Percentiles rank a stretch among this genome's conserved stretches.
phyloP scores from a whole-genome alignment of 2,797 vertebrate species.

The Caiman crocodilus region DNA sequence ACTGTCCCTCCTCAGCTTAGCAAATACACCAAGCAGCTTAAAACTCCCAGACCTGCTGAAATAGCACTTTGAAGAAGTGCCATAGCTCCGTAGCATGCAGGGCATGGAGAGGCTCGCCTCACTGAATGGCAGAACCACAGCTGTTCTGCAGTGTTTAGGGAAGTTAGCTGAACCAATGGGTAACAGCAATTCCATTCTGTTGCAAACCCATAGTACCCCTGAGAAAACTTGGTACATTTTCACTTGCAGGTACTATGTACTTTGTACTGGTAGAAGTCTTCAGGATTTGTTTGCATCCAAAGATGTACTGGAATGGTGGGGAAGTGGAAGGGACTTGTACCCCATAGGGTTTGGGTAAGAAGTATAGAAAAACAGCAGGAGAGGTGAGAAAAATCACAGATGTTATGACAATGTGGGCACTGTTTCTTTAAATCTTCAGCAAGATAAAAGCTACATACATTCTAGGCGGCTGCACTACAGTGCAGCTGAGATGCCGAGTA shows the following conservation, averaged over 20 bases:
- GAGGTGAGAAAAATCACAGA: constrained; percentile 13
- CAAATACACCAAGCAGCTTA: neutral
- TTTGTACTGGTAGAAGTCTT: no score
- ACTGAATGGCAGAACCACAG: neutral
- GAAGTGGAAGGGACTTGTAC: neutral
- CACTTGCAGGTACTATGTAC: constrained; percentile 47
- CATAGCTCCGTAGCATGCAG: neutral
- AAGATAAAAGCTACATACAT: constrained; percentile 37
- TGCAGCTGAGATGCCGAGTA: constrained; percentile 44
- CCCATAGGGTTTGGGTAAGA: neutral
- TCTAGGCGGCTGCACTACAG: neutral
- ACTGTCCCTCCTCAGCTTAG: rapidly evolving
- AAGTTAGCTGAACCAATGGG: neutral
- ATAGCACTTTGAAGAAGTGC: neutral
- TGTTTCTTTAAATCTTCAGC: constrained; percentile 62
- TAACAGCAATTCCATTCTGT: neutral
- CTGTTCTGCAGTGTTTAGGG: neutral
- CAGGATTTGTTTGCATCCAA: no score
- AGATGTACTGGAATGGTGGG: neutral
- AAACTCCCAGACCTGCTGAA: neutral
- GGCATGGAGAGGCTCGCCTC: no score
- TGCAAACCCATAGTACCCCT: constrained; percentile 1
- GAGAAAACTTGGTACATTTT: neutral
- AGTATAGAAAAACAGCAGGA: neutral
- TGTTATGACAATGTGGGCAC: neutral